Evolutionary conservation across 2,888 invertebrate genomes (phyloP).

Genomic region (Hirtodrosophila confusa): DNA sequence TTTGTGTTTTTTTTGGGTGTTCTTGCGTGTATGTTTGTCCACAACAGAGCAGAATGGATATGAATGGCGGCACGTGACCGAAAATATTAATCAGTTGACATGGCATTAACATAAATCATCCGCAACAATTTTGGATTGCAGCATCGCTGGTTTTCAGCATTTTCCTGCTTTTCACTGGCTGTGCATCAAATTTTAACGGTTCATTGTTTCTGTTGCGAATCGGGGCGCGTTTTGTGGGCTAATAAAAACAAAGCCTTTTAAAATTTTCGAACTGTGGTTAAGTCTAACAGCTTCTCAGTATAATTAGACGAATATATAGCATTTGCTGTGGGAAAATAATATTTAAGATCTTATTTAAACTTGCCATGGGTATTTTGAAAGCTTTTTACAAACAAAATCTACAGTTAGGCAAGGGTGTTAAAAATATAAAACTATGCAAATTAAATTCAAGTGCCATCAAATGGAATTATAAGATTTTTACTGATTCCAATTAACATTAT

Average conservation of each 20-base stretch:
- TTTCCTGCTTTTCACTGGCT: constrained; percentile 7
- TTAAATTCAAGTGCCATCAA: too few relatives aligned
- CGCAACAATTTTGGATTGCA: constrained; percentile 66
- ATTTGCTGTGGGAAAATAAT: too few relatives aligned
- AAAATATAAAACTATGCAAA: too few relatives aligned
- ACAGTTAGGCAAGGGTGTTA: too few relatives aligned
- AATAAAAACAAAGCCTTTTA: constrained; percentile 3
- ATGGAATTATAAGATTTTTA: too few relatives aligned
- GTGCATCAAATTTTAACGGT: constrained; percentile 35
- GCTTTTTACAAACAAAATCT: too few relatives aligned
- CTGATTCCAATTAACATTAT: too few relatives aligned
- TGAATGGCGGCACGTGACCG: constrained; percentile 81
- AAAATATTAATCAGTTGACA: constrained; percentile 83
- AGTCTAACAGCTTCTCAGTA: too few relatives aligned
- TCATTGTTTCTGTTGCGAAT: constrained; percentile 40
- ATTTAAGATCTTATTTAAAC: too few relatives aligned
- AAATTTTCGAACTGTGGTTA: neutral
- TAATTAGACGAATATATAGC: too few relatives aligned
- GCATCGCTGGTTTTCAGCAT: constrained; percentile 25
- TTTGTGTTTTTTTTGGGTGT: constrained; percentile 8
- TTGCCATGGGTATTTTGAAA: too few relatives aligned
- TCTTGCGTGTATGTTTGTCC: constrained; percentile 37
- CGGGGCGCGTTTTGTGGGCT: constrained; percentile 20
- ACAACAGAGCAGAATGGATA: constrained; percentile 38
- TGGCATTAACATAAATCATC: constrained; percentile 82